Evolutionary conservation across 1,140 invertebrate species (phyloP).

Genomic region (Trachelipus rathkii): DNA sequence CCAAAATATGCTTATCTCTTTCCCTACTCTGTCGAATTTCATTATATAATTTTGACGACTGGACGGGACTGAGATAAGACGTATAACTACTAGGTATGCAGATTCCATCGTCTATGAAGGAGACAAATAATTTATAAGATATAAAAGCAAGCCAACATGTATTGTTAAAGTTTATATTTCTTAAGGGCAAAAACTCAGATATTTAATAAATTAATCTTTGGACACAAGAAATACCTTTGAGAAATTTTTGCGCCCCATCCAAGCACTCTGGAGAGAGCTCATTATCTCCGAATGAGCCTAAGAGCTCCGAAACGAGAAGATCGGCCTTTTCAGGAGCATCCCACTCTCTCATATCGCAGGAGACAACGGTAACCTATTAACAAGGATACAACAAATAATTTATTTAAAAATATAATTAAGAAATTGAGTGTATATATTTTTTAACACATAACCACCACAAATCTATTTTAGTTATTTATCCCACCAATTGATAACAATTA

Average conservation of each 20-base stretch:
- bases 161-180: too few relatives aligned
- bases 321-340: slow-evolving; percentile 75
- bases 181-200: too few relatives aligned
- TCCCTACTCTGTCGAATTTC: slow-evolving; percentile 62
- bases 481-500: too few relatives aligned
- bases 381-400: background rate
- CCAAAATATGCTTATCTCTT: slow-evolving; percentile 58
- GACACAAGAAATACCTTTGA: slow-evolving; percentile 65
- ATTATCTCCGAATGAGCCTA: slow-evolving; percentile 98
- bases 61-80: slow-evolving; percentile 83
- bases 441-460: too few relatives aligned
- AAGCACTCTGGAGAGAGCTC: slow-evolving; percentile 98
- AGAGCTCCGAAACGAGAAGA: slow-evolving; percentile 91
- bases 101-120: slow-evolving; percentile 69
- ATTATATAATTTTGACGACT: slow-evolving; percentile 69
- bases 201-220: too few relatives aligned
- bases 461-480: too few relatives aligned
- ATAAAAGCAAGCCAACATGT: background rate
- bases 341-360: slow-evolving; percentile 88
- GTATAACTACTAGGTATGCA: slow-evolving; percentile 88
- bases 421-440: too few relatives aligned
- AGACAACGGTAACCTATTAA: slow-evolving; percentile 65
- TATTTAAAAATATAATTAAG: too few relatives aligned
- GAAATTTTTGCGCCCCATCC: slow-evolving; percentile 83
- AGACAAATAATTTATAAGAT: background rate